Conservation (phyloP, 2,888 invertebrate genomes). For the Disparrhopalites patrizii region DNA sequence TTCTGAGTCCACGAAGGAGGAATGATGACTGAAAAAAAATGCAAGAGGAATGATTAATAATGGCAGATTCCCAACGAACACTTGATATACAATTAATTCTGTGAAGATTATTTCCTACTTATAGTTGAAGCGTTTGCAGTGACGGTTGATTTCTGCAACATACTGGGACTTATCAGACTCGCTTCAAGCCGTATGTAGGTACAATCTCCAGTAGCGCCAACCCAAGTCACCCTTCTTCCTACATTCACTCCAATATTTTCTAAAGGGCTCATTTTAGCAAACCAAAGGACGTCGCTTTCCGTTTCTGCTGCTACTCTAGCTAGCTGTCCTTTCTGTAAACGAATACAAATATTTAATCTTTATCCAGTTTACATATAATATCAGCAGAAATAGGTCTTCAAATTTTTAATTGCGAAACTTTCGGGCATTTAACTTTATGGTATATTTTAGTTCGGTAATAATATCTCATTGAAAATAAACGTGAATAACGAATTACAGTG, state of each 20-base stretch:
- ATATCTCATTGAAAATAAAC: not conserved
- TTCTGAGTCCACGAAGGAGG: conserved; percentile 60
- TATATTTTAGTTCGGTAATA: not conserved
- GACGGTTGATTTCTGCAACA: conserved; percentile 79
- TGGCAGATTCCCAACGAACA: not conserved
- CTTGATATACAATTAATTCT: not conserved
- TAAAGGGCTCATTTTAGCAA: conserved; percentile 67
- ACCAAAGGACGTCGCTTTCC: conserved; percentile 52
- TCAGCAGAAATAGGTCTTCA: conserved; percentile 27
- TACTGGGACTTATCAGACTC: conserved; percentile 84
- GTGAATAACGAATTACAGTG: conserved; percentile 32
- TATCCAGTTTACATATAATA: not conserved
- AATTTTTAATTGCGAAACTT: conserved; percentile 4
- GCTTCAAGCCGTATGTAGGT: conserved; percentile 91
- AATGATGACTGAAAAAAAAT: conserved; percentile 61
- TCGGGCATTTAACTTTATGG: not conserved
- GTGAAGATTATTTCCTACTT: conserved; percentile 29
- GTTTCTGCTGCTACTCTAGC: conserved; percentile 54
- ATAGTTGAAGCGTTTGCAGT: conserved; percentile 59
- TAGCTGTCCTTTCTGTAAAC: conserved; percentile 60
- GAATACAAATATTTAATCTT: not conserved
- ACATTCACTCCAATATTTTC: conserved; percentile 78
- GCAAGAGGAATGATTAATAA: no score
- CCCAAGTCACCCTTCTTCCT: conserved; percentile 86
- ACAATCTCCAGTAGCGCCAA: conserved; percentile 93